A percentile compares a stretch with the other conserved stretches of the same genome.
phyloP scores from a whole-genome alignment of 2,113 vertebrate genomes.

The Cochlearius cochlearius region DNA sequence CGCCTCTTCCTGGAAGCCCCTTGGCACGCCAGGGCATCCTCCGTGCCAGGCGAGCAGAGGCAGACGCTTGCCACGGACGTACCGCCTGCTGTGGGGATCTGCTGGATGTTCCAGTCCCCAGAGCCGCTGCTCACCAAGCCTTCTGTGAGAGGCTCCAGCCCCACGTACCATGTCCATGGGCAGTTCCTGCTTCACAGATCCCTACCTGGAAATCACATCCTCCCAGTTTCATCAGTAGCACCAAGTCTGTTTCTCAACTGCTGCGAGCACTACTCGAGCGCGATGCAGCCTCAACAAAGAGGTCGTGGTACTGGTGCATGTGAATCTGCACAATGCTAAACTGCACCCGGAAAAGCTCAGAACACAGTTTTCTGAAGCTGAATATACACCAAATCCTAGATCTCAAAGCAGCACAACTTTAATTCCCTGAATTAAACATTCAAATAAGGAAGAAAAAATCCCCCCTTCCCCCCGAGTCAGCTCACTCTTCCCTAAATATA shows the following conservation, averaged over 20 bases:
- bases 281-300: accelerated
- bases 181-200: not conserved
- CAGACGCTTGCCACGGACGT: not conserved
- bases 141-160: accelerated
- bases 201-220: not conserved
- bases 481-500: not conserved
- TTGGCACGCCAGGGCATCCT: accelerated
- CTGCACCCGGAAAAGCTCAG: not conserved
- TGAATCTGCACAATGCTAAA: not conserved
- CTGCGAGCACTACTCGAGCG: accelerated
- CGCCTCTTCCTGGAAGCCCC: not conserved
- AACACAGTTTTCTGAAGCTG: not conserved
- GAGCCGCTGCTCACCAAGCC: not conserved
- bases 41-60: accelerated
- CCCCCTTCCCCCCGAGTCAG: not conserved
- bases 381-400: not conserved
- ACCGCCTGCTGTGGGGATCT: not conserved
- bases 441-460: not conserved
- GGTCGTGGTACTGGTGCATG: not conserved
- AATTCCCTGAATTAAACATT: not conserved
- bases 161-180: accelerated
- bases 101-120: not conserved
- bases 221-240: not conserved
- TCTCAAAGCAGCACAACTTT: not conserved
- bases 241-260: accelerated